Evolutionary conservation across 2,113 vertebrate genomes (phyloP).

Genomic region (Sarotherodon lohbergeri): DNA sequence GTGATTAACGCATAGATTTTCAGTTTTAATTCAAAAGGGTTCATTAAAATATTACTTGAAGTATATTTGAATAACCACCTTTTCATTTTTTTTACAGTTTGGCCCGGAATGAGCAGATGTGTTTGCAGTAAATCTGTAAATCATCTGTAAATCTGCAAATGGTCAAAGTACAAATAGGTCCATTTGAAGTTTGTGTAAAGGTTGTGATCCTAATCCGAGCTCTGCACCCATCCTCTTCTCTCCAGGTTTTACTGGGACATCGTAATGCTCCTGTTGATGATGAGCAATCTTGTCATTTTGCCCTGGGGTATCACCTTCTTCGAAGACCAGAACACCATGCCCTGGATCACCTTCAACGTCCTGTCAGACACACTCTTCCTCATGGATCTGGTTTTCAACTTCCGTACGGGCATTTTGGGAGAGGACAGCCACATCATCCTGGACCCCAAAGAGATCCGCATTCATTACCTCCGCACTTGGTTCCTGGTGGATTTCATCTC

Average conservation of each 20-base stretch:
- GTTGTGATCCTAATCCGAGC: background rate
- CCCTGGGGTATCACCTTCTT: constrained; percentile 80
- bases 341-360: constrained; percentile 77
- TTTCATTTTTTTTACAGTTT: background rate
- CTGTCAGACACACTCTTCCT: constrained; percentile 76
- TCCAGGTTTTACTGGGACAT: constrained; percentile 78
- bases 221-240: background rate
- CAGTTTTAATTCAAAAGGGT: background rate
- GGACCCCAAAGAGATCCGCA: constrained; percentile 70
- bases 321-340: constrained; percentile 73
- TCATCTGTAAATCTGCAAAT: background rate
- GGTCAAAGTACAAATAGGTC: background rate
- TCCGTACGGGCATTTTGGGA: constrained; percentile 71
- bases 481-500: constrained; percentile 76
- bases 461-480: constrained; percentile 70
- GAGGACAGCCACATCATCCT: constrained; percentile 73
- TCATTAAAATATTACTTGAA: background rate
- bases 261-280: constrained; percentile 77
- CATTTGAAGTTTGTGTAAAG: background rate
- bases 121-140: background rate
- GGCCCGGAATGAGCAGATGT: background rate
- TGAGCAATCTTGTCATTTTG: constrained; percentile 75
- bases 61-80: background rate
- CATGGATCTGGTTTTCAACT: constrained; percentile 73
- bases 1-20: background rate